Evolutionary conservation across 2,797 vertebrate species (phyloP), one percentile per base, ranked within the genome.

Genomic region (Hoplostethus mediterraneus): DNA sequence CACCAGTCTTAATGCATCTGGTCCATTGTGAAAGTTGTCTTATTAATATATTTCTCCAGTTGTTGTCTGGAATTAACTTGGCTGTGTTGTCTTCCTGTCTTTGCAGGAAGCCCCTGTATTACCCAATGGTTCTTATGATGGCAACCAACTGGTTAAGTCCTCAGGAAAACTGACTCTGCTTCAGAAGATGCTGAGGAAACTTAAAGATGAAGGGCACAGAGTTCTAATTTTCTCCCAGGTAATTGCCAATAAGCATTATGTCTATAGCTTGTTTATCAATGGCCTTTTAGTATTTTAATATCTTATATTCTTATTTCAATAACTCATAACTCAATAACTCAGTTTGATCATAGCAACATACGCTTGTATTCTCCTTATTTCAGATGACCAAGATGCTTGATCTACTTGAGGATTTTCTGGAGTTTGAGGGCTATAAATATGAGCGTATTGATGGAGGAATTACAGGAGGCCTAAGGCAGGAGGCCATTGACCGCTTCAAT

Each of bases 341-440:
- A 8, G 13, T 67, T 8, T 47, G 6, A 63, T n/a, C 13, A 47
- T 11, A 7, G 10, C 6, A 16, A 5, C 5, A 40, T 13, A 4
- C 51, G 73, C 9, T 16, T 54, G 2, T 55, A 45, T 42, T 36
- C 45, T 71, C 30, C 40, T 61, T 51, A 21, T 63, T 17, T 77
- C 87, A 99, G 98, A 99, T 99, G 98, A 99, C 98, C 0, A 99
- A 99, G 94, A 99, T 99, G 98, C 86, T 99, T 92, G 98, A 99
- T 88, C 89, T 99, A 67, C 93, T 99, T 66, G 98, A 99, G 90
- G 98, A 99, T 77, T 99, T 99, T 80, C 86, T 99, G 84, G 98
- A 99, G 87, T 97, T 95, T 0, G 98, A 99, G 84, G 97, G 97
- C 63, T 99, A 99, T 90, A 99, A 99, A 86, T 99, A 99, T 0